These are phyloP conservation scores for Xenops minutus DNA, from an alignment of 2,797 vertebrate genomes.

Conservation along the genomic window DNA sequence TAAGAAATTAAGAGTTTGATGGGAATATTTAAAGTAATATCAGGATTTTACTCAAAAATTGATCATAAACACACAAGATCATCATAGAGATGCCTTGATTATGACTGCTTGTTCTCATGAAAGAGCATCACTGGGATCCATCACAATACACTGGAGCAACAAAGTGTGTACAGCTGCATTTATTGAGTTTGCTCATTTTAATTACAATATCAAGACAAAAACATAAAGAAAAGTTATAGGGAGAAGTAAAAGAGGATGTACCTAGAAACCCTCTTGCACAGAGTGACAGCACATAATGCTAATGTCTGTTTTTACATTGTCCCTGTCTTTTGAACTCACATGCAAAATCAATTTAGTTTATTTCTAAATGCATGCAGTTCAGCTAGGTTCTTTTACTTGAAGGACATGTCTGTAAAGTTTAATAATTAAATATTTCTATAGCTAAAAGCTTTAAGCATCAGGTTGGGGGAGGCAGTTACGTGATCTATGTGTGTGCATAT, in stretches of 20 bases:
- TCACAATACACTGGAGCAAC: background rate
- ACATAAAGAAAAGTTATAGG: background rate
- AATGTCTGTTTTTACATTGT: background rate
- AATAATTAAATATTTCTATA: background rate
- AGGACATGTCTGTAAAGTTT: background rate
- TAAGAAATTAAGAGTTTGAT: background rate
- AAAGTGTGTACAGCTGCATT: background rate
- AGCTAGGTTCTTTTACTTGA: background rate
- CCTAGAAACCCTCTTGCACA: background rate
- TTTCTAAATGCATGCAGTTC: background rate
- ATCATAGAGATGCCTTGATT: background rate
- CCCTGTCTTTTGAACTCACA: background rate
- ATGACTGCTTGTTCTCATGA: background rate
- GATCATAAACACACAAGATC: background rate
- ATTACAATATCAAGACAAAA: background rate
- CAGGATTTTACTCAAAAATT: background rate
- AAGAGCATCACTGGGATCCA: background rate
- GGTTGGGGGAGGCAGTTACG: background rate
- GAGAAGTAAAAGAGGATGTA: background rate
- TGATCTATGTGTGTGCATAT: fast-evolving
- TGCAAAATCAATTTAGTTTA: background rate
- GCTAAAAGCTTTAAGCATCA: background rate
- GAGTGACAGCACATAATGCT: background rate
- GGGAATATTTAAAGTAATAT: background rate
- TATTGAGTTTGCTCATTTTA: background rate